Percentiles rank a stretch among this genome's conserved stretches.
Evolutionary conservation across 1,140 invertebrate genomes (phyloP).

Genomic region (Ctenoplectra terminalis): DNA sequence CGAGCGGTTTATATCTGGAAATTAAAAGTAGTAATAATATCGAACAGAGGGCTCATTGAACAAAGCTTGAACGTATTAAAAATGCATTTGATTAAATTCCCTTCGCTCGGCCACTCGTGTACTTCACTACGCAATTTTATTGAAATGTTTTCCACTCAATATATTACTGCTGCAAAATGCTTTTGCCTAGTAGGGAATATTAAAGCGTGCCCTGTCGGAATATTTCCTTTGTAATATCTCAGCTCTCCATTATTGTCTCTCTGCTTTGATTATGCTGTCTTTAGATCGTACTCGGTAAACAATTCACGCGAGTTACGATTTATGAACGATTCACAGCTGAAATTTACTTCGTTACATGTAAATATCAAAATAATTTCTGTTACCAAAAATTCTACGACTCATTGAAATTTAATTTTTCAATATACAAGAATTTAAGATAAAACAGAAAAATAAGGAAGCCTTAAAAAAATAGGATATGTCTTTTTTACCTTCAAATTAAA

Average conservation of each 20-base stretch:
- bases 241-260: neutral
- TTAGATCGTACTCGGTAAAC: neutral
- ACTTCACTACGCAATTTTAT: conserved; percentile 17
- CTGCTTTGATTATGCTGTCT: neutral
- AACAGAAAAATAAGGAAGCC: neutral
- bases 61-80: neutral
- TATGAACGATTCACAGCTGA: neutral
- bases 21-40: neutral
- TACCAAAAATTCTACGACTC: too few relatives aligned
- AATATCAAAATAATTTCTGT: too few relatives aligned
- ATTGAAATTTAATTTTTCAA: too few relatives aligned
- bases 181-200: conserved; percentile 3
- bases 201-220: neutral
- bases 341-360: too few relatives aligned
- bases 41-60: neutral
- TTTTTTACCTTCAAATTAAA: too few relatives aligned
- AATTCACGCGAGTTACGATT: neutral
- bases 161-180: neutral
- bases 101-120: neutral
- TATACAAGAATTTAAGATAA: too few relatives aligned
- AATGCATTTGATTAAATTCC: conserved; percentile 38
- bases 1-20: too few relatives aligned
- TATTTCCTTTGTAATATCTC: neutral
- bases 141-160: conserved; percentile 40
- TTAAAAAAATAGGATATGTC: too few relatives aligned